Conservation (phyloP, 2,113 vertebrate genomes). For the Sturnus vulgaris region DNA sequence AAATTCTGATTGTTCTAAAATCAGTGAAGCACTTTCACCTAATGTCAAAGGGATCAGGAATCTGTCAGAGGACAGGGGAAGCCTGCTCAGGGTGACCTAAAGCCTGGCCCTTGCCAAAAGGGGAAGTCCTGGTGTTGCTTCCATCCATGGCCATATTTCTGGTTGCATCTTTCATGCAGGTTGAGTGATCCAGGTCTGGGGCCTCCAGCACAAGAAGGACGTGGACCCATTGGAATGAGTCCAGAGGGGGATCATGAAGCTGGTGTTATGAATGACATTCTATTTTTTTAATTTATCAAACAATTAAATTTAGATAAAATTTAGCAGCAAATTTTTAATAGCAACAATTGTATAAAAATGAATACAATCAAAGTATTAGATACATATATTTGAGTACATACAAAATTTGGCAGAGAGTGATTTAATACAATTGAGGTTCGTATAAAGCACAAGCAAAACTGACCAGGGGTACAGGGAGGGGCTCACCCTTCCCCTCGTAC, state of each 20-base stretch:
- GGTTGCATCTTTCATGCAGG: not conserved
- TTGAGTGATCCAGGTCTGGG: not conserved
- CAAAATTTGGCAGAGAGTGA: no score
- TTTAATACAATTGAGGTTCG: no score
- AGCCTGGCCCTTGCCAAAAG: not conserved
- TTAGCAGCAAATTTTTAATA: no score
- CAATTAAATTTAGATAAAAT: no score
- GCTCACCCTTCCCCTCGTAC: no score
- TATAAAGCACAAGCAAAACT: no score
- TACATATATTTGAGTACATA: no score
- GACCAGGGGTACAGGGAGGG: no score
- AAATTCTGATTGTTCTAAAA: not conserved
- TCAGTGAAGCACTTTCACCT: not conserved
- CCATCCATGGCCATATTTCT: not conserved
- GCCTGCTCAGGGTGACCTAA: not conserved
- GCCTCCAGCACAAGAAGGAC: not conserved
- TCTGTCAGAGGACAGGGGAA: not conserved
- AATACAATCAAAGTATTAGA: no score
- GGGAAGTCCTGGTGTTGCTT: not conserved
- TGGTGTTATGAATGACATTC: no score
- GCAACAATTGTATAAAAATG: no score
- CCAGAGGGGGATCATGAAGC: not conserved
- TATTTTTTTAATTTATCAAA: no score
- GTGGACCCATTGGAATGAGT: accelerated
- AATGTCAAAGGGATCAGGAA: not conserved